Percentiles rank a stretch among this genome's conserved stretches.
phyloP scores from a whole-genome alignment of 2,888 invertebrate genomes.

The Tridacna gigas region DNA sequence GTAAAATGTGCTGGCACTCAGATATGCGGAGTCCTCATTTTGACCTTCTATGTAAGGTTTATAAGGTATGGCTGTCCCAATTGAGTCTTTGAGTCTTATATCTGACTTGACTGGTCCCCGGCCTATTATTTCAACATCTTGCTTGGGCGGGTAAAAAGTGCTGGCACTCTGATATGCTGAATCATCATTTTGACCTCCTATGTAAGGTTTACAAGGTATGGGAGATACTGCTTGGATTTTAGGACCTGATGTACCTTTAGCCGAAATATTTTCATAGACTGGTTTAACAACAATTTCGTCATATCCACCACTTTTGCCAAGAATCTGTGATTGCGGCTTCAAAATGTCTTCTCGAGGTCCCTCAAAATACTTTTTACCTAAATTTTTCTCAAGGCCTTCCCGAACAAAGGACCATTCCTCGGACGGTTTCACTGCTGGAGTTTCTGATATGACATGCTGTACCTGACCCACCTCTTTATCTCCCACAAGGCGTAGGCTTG shows the following conservation, averaged over 20 bases:
- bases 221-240: not conserved
- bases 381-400: conserved; percentile 64
- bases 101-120: too few relatives aligned
- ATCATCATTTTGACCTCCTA: not conserved
- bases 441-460: conserved; percentile 14
- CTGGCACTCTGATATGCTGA: not conserved
- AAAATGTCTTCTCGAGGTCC: conserved; percentile 69
- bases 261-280: conserved; percentile 16
- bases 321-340: conserved; percentile 9
- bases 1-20: not conserved
- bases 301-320: conserved; percentile 18
- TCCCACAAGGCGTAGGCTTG: conserved; percentile 67
- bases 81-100: not conserved
- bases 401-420: conserved; percentile 75
- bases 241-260: not conserved
- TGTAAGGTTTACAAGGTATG: not conserved
- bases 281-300: conserved; percentile 30
- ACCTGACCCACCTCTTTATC: conserved; percentile 41
- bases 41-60: not conserved
- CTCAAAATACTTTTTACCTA: conserved; percentile 69
- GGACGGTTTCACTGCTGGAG: conserved; percentile 38
- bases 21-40: conserved; percentile 7
- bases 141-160: not conserved
- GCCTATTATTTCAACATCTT: too few relatives aligned
- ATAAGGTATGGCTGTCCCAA: not conserved